A percentile compares a stretch with the other conserved stretches of the same genome.
These are phyloP conservation scores for Choristoneura fumiferana DNA, from an alignment of 1,140 invertebrate species.

Conservation along the genomic window DNA sequence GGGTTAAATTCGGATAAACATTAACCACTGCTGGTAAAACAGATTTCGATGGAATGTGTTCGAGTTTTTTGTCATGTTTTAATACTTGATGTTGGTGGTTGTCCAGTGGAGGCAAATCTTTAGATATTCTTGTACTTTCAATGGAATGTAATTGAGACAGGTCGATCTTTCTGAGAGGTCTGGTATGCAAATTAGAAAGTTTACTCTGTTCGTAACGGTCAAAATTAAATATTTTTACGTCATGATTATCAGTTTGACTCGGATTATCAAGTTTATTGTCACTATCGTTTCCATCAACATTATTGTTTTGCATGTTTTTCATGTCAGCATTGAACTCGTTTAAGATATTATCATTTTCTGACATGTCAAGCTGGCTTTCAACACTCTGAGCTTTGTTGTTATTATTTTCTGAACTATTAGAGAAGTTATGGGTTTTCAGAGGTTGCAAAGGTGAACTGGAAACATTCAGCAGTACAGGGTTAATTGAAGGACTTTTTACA, in stretches of 20 bases:
- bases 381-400: constrained; percentile 61
- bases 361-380: constrained; percentile 51
- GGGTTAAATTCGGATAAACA: constrained; percentile 69
- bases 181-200: constrained; percentile 51
- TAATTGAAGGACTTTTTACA: constrained; percentile 49
- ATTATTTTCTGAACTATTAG: constrained; percentile 56
- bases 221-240: constrained; percentile 76
- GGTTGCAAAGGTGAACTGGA: constrained; percentile 68
- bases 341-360: constrained; percentile 59
- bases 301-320: constrained; percentile 38
- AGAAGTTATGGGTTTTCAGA: constrained; percentile 66
- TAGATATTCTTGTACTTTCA: constrained; percentile 71
- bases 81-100: constrained; percentile 20
- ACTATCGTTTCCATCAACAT: constrained; percentile 24
- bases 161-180: constrained; percentile 66
- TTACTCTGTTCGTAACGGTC: constrained; percentile 74
- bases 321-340: constrained; percentile 55
- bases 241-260: constrained; percentile 53
- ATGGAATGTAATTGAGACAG: constrained; percentile 67
- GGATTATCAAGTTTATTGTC: constrained; percentile 36
- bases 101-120: constrained; percentile 57
- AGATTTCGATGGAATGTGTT: constrained; percentile 33
- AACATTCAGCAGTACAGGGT: constrained; percentile 65
- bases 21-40: constrained; percentile 59
- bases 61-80: constrained; percentile 46